Percentiles rank a stretch among this genome's conserved stretches.
phyloP scores from a whole-genome alignment of 2,888 invertebrate species.

The Scaptomyza reducta region DNA sequence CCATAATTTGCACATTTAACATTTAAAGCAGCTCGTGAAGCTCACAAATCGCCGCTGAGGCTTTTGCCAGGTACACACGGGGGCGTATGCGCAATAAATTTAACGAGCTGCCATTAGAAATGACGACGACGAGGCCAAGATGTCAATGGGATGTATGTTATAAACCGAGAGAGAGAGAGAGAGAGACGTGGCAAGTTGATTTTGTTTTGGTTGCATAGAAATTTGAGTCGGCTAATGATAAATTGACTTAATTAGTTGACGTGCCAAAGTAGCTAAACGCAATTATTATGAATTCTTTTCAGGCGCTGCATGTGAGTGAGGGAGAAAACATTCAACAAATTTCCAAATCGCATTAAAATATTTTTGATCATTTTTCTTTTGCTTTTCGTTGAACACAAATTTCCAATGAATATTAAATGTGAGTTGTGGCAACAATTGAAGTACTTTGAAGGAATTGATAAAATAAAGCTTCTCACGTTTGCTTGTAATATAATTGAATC shows the following conservation, averaged over 20 bases:
- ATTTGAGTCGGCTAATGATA: constrained; percentile 66
- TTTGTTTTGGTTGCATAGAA: constrained; percentile 33
- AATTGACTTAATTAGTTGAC: constrained; percentile 76
- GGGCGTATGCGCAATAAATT: constrained; percentile 78
- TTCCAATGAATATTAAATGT: background rate
- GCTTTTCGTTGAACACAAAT: background rate
- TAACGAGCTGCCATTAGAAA: constrained; percentile 77
- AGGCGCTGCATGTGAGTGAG: constrained; percentile 21
- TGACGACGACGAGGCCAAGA: constrained; percentile 57
- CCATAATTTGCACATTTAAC: constrained; percentile 76
- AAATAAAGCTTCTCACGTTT: background rate
- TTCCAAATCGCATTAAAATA: background rate
- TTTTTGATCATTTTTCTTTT: background rate
- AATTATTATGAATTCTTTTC: constrained; percentile 46
- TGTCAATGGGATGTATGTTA: constrained; percentile 25
- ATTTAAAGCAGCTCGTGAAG: constrained; percentile 74
- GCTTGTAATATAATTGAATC: background rate
- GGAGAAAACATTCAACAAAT: background rate
- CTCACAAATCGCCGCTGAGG: constrained; percentile 41
- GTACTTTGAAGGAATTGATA: too few species aligned
- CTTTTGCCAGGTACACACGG: constrained; percentile 50
- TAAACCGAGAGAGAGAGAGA: background rate
- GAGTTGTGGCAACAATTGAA: background rate
- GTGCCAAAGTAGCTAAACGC: constrained; percentile 52
- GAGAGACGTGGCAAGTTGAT: background rate